phyloP scores from a whole-genome alignment of 2,113 vertebrate genomes.

The Cephalopholis sonnerati region DNA sequence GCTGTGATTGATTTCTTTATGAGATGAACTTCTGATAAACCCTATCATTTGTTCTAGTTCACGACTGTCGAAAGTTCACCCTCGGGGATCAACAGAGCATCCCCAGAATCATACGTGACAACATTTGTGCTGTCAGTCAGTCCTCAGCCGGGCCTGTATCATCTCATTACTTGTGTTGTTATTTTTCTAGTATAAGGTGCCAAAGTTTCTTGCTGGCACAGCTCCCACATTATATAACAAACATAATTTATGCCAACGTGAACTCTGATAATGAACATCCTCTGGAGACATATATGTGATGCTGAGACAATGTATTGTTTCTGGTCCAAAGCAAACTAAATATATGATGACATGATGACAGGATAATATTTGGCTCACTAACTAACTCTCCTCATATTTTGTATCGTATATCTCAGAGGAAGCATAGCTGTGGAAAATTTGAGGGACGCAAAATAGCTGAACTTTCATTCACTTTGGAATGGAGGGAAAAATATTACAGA shows the following conservation, averaged over 20 bases:
- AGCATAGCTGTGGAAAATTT: too few relatives aligned
- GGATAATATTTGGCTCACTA: neutral
- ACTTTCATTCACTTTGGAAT: too few relatives aligned
- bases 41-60: neutral
- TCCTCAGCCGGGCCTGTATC: neutral
- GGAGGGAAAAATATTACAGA: too few relatives aligned
- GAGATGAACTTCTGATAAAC: constrained; percentile 15
- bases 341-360: neutral
- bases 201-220: neutral
- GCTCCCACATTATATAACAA: neutral
- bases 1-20: neutral
- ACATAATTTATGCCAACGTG: neutral
- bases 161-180: neutral
- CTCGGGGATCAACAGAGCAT: constrained; percentile 29
- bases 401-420: too few relatives aligned
- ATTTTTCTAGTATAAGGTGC: neutral
- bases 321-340: neutral
- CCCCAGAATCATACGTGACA: neutral
- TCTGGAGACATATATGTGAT: too few relatives aligned
- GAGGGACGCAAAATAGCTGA: too few relatives aligned
- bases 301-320: neutral
- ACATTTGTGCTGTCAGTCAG: neutral
- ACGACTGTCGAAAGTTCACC: neutral
- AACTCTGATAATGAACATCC: neutral
- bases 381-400: neutral